Evolutionary conservation across 2,113 vertebrate species (phyloP), one percentile per base, ranked within the genome.

Genomic region (Varanus komodoensis): DNA sequence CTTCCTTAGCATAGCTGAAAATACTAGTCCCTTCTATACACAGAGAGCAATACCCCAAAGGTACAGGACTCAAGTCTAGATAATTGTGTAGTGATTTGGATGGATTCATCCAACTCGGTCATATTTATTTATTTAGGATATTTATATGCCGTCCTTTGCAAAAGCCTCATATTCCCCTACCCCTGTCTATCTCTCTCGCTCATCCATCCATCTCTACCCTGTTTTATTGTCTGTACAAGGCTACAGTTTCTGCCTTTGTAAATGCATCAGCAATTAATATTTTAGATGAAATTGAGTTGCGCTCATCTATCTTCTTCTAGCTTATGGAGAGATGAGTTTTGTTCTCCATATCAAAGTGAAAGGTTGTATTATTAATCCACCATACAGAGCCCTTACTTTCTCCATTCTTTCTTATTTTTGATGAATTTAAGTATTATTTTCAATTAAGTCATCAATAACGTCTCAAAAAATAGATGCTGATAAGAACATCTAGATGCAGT

Each of bases 401-500:
- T 61, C 32, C 44, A 89, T 73, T 8, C 4, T 92, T 96, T 93
- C 91, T 90, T 0, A 74, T 69, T 96, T 52, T 32, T 87, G 8
- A 50, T 94, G 75, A 90, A 92, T 91, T 89, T 86, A 23, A 92
- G 78, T 94, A 93, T 82, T 95, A 54, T 92, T 96, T 94, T 93
- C 94, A 94, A 94, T 94, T 52, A 61, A 82, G 4, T 32, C 94
- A 94, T 96, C 3, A 6, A 95, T 95, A 93, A 87, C 78, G 93
- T 96, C 89, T 96, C 8, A 96, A 95, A 64, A 61, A 96, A 94
- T 92, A 95, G 57, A 92, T 96, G 95, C 85, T 94, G 27, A 29
- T 92, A 92, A 91, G 95, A 73, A 93, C 92, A 87, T 89, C 87
- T 34, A 94, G 50, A 82, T 93, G 23, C 50, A 91, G 94, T 94